Percentiles rank a stretch among this genome's conserved stretches.
Evolutionary conservation across 2,113 vertebrate genomes (phyloP).

Genomic region (human (Homo sapiens)): GRCh38 chr5:13842501-13843000

Average conservation of each 20-base stretch:
- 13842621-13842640: not conserved
- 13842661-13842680: not conserved
- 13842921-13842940: not conserved
- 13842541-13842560: not conserved
- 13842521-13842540: not conserved
- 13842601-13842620: not conserved
- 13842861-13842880: not conserved
- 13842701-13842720: not conserved
- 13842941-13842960: too few species aligned
- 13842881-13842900: not conserved
- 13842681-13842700: not conserved
- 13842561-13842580: slow-evolving; percentile 36
- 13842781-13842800: not conserved
- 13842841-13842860: not conserved
- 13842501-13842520: not conserved
- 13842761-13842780: not conserved
- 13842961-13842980: not conserved
- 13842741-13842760: not conserved
- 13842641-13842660: not conserved
- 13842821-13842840: not conserved
- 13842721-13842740: not conserved
- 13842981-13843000: not conserved
- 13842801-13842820: not conserved
- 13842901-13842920: not conserved
- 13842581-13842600: not conserved